Evolutionary conservation across 2,797 vertebrate genomes (phyloP), one percentile per base, ranked within the genome.

Genomic region (Tauraco hartlaubi): DNA sequence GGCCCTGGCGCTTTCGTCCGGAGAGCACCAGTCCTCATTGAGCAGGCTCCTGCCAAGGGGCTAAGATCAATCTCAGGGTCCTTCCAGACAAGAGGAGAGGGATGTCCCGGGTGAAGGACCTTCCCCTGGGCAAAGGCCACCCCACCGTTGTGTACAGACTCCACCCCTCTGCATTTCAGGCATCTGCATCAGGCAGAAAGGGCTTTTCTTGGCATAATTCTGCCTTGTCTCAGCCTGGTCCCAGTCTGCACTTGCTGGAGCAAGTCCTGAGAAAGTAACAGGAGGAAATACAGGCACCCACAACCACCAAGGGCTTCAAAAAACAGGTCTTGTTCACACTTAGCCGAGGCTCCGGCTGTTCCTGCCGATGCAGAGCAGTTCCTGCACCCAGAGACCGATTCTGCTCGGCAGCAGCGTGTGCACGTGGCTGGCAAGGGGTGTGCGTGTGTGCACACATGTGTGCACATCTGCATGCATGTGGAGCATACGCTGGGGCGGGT

Each of bases 21-120:
- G 48, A 28, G 6, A 13, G 2, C 28, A 11, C 39, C 0, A 0
- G 3, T 21, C 51, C 72, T 55, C 16, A 4, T 1, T 0, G 25
- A 68, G 17, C 54, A 25, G 66, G 49, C 12, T 17, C 21, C 48
- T 58, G 29, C 19, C 66, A 22, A 21, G 15, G 62, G 39, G 19
- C 35, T 66, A 48, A 39, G 25, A 56, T 33, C 51, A 87, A 41
- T 18, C 29, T 9, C 35, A 18, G 39, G 6, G 26, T 80, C 15
- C 18, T 58, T 54, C 52, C 31, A 37, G 58, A n/a, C 10, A 12
- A 14, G 43, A 31, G 0, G 6, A 73, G 26, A 21, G 15, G 9
- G 41, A 58, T 20, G 19, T 37, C 10, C 49, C 23, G 21, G 39
- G 17, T 41, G 74, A 73, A 46, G 0, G 0, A 6, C 59, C 6